Percentiles rank a stretch among this genome's conserved stretches.
These are phyloP conservation scores for Dichetophora obliterata DNA, from an alignment of 2,888 invertebrate genomes.

Conservation along the genomic window DNA sequence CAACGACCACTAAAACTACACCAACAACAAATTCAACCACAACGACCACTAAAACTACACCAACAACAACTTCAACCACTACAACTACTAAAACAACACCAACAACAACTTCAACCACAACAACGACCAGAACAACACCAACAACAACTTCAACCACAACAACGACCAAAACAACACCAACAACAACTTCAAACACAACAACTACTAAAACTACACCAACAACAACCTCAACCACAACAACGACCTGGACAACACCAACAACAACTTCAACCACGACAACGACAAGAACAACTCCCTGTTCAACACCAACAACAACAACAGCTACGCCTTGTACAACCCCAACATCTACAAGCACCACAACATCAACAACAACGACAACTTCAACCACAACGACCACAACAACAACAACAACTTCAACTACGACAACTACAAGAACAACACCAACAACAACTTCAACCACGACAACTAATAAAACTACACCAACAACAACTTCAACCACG, in stretches of 20 bases:
- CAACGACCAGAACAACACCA: background rate
- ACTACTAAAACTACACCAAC: background rate
- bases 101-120: conserved; percentile 13
- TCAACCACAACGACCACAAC: background rate
- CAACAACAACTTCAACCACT: conserved; percentile 39
- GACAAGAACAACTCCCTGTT: background rate
- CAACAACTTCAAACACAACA: background rate
- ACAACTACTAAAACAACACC: conserved; percentile 6
- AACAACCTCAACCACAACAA: background rate
- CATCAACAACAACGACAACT: conserved; percentile 16
- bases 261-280: background rate
- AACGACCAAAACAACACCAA: background rate
- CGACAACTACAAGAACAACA: background rate
- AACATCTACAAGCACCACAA: background rate
- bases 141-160: background rate
- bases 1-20: conserved; percentile 37
- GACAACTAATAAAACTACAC: background rate
- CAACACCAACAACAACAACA: background rate
- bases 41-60: conserved; percentile 38
- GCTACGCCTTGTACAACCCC: conserved; percentile 7
- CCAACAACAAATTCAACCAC: conserved; percentile 14
- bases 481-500: conserved; percentile 4
- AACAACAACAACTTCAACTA: background rate
- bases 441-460: background rate
- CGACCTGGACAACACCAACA: background rate